Evolutionary conservation across 2,113 vertebrate genomes (phyloP).

Genomic region (Piprites chloris): DNA sequence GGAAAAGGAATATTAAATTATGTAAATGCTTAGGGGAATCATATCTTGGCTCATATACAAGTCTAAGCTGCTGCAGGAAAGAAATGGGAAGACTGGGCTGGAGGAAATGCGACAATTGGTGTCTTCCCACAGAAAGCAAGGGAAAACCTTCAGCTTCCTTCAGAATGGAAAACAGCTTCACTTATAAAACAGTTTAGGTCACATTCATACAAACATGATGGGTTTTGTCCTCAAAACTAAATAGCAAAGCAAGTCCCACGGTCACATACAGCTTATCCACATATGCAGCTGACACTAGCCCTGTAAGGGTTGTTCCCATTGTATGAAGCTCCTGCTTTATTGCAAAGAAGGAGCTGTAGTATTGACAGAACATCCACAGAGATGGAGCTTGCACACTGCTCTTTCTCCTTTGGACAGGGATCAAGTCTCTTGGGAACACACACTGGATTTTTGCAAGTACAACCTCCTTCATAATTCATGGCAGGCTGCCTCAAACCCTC

Average conservation of each 20-base stretch:
- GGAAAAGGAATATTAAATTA: constrained; percentile 34
- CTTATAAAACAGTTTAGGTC: background rate
- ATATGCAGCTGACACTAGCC: background rate
- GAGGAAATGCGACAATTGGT: background rate
- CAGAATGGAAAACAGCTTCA: background rate
- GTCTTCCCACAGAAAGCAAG: background rate
- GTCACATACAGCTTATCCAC: background rate
- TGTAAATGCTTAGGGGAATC: constrained; percentile 23
- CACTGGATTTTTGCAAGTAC: background rate
- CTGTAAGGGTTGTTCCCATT: background rate
- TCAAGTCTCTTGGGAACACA: background rate
- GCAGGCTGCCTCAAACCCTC: background rate
- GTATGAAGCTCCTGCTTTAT: background rate
- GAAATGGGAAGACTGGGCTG: background rate
- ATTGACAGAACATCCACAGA: background rate
- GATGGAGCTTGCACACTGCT: background rate
- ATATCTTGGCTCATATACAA: background rate
- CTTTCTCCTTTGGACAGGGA: background rate
- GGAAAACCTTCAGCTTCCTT: background rate
- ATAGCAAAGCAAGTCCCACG: background rate
- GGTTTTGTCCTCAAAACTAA: background rate
- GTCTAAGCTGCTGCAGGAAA: background rate
- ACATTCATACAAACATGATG: background rate
- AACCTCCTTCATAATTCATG: background rate
- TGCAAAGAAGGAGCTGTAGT: background rate